Evolutionary conservation across 2,113 vertebrate species (phyloP).

Genomic region (Leucosticte australis): DNA sequence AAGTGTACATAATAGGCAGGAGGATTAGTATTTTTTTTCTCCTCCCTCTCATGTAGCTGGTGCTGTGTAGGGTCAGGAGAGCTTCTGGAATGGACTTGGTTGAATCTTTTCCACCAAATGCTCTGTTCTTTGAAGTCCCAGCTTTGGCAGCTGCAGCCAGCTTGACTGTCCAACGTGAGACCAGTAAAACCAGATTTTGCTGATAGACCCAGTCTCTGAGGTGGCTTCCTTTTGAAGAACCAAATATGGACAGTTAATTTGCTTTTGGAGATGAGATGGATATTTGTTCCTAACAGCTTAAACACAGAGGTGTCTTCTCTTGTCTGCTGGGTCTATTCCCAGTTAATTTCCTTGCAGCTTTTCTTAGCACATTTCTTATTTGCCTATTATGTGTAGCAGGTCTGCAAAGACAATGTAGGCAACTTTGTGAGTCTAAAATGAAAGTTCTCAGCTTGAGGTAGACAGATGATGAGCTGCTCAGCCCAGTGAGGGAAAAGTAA

Average conservation of each 20-base stretch:
- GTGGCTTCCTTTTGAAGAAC: constrained; percentile 9
- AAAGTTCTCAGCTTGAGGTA: neutral
- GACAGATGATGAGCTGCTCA: neutral
- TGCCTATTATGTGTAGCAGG: neutral
- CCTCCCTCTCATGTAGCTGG: accelerated
- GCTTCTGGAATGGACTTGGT: neutral
- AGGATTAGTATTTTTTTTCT: neutral
- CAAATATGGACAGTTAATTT: constrained; percentile 22
- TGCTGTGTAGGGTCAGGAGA: neutral
- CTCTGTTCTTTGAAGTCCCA: constrained; percentile 19
- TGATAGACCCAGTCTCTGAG: neutral
- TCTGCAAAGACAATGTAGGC: neutral
- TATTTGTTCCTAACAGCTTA: constrained; percentile 20
- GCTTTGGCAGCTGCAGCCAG: neutral
- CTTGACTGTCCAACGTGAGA: constrained; percentile 30
- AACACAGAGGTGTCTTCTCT: neutral
- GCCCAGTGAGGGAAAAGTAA: neutral
- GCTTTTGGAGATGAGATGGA: neutral
- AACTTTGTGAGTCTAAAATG: neutral
- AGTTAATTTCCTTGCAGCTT: neutral
- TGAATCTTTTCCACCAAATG: neutral
- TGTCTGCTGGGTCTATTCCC: neutral
- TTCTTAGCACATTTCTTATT: neutral
- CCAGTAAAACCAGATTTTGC: constrained; percentile 41
- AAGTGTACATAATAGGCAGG: neutral